These are phyloP conservation scores for Amblyornis subalaris DNA, from an alignment of 2,113 vertebrate species.

Conservation along the genomic window DNA sequence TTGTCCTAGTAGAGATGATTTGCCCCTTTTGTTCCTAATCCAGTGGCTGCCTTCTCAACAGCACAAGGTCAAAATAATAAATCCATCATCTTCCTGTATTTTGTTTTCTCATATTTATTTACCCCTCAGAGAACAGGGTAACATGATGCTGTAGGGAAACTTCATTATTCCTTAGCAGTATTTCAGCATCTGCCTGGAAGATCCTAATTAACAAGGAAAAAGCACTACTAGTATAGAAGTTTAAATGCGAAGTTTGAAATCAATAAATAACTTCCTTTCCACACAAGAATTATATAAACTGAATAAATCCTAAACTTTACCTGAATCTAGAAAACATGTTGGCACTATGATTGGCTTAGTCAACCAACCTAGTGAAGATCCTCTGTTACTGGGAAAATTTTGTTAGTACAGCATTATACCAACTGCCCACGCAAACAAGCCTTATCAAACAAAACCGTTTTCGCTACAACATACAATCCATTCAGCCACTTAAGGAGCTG, in stretches of 20 bases:
- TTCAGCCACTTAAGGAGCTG: neutral
- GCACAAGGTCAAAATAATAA: constrained; percentile 32
- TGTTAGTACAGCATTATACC: neutral
- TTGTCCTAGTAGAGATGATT: constrained; percentile 10
- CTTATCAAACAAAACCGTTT: neutral
- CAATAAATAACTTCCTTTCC: neutral
- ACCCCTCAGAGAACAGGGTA: neutral
- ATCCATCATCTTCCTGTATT: neutral
- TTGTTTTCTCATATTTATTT: neutral
- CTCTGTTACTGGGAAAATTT: neutral
- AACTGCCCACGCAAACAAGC: neutral
- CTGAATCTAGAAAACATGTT: neutral
- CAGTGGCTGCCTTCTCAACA: neutral
- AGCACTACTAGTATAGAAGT: neutral
- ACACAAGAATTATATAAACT: neutral
- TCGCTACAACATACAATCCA: neutral
- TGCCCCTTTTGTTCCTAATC: neutral
- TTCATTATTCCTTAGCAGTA: neutral
- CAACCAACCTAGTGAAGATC: neutral
- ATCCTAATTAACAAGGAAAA: neutral
- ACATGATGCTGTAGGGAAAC: neutral
- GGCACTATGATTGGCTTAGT: neutral
- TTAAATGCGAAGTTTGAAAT: neutral
- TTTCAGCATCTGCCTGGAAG: neutral
- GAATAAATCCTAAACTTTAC: neutral